Evolutionary conservation across 2,888 invertebrate species (phyloP).

Genomic region (Metellina segmentata): DNA sequence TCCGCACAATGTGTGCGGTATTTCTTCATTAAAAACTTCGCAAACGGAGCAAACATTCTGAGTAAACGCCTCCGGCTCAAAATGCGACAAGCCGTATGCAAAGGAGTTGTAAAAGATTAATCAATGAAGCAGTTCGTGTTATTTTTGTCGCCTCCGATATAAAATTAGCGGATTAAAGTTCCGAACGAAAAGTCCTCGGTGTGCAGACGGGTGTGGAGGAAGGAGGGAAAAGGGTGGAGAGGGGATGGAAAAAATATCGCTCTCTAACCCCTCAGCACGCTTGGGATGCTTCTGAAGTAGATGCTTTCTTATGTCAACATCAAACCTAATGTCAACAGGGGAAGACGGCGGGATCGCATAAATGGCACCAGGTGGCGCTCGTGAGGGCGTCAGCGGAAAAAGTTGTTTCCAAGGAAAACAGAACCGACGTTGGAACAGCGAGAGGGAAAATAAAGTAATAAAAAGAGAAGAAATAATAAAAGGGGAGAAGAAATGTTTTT

Average conservation of each 20-base stretch:
- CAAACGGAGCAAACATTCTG: slow-evolving; percentile 10
- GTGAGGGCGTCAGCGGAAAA: slow-evolving; percentile 53
- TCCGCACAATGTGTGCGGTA: neutral
- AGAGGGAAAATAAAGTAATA: slow-evolving; percentile 33
- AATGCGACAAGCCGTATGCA: slow-evolving; percentile 17
- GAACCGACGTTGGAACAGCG: slow-evolving; percentile 7
- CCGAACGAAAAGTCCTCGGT: slow-evolving; percentile 9
- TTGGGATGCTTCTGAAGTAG: slow-evolving; percentile 42
- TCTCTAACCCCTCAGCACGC: slow-evolving; percentile 30
- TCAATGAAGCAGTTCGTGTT: slow-evolving; percentile 18
- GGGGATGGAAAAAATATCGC: slow-evolving; percentile 27
- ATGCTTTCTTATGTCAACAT: slow-evolving; percentile 71
- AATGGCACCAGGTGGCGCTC: slow-evolving; percentile 67
- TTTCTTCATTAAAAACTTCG: slow-evolving; percentile 45
- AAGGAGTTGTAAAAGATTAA: slow-evolving; percentile 38
- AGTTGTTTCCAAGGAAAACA: slow-evolving; percentile 64
- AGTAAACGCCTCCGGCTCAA: slow-evolving; percentile 27
- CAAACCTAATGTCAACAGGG: slow-evolving; percentile 70
- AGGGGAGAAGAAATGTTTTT: slow-evolving; percentile 60
- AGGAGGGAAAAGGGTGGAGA: neutral
- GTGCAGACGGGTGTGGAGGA: too few relatives aligned
- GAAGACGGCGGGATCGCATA: slow-evolving; percentile 39
- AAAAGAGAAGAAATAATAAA: slow-evolving; percentile 19
- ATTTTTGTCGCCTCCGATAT: slow-evolving; percentile 43
- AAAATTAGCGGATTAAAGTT: slow-evolving; percentile 55